These are phyloP conservation scores for Agapornis canus DNA, from an alignment of 2,797 vertebrate genomes.

Conservation along the genomic window DNA sequence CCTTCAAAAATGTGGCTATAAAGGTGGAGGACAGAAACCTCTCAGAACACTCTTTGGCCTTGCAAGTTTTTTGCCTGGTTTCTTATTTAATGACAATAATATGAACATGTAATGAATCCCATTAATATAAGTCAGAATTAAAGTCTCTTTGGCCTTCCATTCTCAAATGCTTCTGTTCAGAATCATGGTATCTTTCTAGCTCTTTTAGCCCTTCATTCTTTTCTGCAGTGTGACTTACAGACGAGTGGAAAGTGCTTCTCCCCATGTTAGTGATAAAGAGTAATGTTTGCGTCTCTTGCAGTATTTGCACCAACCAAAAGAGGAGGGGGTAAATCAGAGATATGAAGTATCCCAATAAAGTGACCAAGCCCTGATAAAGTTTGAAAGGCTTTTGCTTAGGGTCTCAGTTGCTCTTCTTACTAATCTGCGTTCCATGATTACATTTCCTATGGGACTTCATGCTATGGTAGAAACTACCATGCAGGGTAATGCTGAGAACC, in stretches of 20 bases:
- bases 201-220: background rate
- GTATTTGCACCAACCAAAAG: background rate
- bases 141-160: background rate
- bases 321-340: background rate
- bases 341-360: background rate
- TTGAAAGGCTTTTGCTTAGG: background rate
- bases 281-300: background rate
- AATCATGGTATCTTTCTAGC: background rate
- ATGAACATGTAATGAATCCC: background rate
- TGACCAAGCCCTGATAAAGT: background rate
- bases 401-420: background rate
- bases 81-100: background rate
- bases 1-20: background rate
- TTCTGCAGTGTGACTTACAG: background rate
- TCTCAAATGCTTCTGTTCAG: background rate
- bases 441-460: background rate
- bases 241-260: background rate
- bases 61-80: background rate
- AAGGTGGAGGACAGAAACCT: background rate
- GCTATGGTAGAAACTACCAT: background rate
- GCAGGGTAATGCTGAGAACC: background rate
- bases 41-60: background rate
- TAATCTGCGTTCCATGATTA: background rate
- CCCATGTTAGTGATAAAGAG: background rate
- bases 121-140: background rate